Conservation (phyloP, 64 coral and sea anemone genomes). For the Astreopora myriophthalma region DNA sequence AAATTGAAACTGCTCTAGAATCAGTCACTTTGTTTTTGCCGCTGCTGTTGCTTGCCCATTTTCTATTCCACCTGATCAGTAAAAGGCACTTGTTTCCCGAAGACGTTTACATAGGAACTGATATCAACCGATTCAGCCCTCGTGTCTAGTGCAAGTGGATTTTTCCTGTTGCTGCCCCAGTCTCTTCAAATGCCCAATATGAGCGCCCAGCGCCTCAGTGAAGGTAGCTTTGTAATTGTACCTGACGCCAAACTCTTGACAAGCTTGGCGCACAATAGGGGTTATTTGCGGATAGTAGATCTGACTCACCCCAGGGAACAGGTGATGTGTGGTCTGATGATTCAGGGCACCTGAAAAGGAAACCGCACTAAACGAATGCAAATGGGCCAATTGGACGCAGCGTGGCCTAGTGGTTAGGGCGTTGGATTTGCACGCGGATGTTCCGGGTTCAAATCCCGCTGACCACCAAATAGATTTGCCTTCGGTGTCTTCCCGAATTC, state of each 20-base stretch:
- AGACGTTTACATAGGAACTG: no score
- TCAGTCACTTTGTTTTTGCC: no score
- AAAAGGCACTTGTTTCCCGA: neutral
- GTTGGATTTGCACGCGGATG: no score
- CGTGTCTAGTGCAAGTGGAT: neutral
- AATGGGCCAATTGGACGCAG: no score
- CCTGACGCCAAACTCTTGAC: slow-evolving; percentile 82
- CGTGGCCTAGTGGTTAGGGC: no score
- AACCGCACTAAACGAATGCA: neutral
- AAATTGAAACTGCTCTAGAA: no score
- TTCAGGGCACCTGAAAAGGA: slow-evolving; percentile 73
- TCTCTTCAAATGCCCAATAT: slow-evolving; percentile 82
- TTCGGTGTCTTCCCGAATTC: no score
- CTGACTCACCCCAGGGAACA: slow-evolving; percentile 84
- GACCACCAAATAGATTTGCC: no score
- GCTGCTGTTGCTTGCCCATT: neutral
- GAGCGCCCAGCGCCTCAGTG: slow-evolving; percentile 67
- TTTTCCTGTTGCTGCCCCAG: slow-evolving; percentile 45
- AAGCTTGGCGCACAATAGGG: slow-evolving; percentile 78
- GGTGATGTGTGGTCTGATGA: slow-evolving; percentile 83
- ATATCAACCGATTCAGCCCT: neutral
- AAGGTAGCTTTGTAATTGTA: slow-evolving; percentile 89
- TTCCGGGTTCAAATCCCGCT: no score
- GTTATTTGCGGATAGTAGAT: slow-evolving; percentile 88
- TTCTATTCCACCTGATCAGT: neutral